A percentile compares a stretch with the other conserved stretches of the same genome.
phyloP scores from a whole-genome alignment of 2,797 vertebrate species.

The Enteromius thamalakanensis region DNA sequence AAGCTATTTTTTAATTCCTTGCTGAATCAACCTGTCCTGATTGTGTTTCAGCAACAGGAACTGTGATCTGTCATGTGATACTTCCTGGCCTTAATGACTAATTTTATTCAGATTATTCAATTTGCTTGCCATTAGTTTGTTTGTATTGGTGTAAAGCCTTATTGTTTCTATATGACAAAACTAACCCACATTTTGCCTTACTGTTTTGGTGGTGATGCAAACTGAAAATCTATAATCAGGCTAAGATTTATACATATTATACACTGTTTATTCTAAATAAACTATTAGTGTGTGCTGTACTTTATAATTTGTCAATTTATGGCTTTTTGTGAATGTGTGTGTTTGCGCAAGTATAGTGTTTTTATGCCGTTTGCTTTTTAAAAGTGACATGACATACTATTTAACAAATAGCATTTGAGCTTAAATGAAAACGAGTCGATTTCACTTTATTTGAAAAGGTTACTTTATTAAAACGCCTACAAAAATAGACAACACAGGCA shows the following conservation, averaged over 20 bases:
- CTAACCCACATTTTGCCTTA: background rate
- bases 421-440: background rate
- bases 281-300: conserved; percentile 1
- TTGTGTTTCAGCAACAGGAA: conserved; percentile 4
- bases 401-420: background rate
- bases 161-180: background rate
- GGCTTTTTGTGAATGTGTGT: background rate
- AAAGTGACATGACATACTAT: background rate
- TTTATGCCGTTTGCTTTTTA: background rate
- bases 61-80: background rate
- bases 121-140: background rate
- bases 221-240: background rate
- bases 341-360: background rate
- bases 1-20: background rate
- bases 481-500: conserved; percentile 77
- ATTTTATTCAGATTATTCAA: too few relatives aligned
- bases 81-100: background rate
- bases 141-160: background rate
- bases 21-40: background rate
- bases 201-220: background rate
- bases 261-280: conserved; percentile 10
- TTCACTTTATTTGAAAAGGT: conserved; percentile 74
- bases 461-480: conserved; percentile 85
- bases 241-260: background rate
- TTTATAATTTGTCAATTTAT: background rate